phyloP scores from a whole-genome alignment of 2,888 invertebrate species.

The Stictocephala bisonia region DNA sequence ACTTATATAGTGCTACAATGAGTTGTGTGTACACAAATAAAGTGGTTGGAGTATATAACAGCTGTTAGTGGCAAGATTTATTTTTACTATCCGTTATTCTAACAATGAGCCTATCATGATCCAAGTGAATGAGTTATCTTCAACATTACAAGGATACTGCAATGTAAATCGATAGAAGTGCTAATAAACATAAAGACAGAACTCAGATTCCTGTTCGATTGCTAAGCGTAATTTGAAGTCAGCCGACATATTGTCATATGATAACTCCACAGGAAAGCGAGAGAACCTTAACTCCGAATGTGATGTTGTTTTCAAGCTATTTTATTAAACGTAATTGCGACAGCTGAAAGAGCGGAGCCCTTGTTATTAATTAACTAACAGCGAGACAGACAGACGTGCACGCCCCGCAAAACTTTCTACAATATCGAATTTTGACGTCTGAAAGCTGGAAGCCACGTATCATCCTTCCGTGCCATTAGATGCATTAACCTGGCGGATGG shows the following conservation, averaged over 20 bases:
- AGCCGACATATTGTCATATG: too few relatives aligned
- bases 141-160: too few relatives aligned
- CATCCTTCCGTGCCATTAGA: slow-evolving; percentile 14
- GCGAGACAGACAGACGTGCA: slow-evolving; percentile 32
- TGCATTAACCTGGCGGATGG: too few relatives aligned
- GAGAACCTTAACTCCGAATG: neutral
- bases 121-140: too few relatives aligned
- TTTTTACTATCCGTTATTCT: too few relatives aligned
- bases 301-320: slow-evolving; percentile 32
- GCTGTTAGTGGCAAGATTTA: too few relatives aligned
- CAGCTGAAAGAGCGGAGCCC: slow-evolving; percentile 36
- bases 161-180: too few relatives aligned
- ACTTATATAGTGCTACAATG: neutral
- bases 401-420: slow-evolving; percentile 20
- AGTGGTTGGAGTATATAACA: neutral
- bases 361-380: slow-evolving; percentile 39
- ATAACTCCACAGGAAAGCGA: neutral
- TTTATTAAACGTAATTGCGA: slow-evolving; percentile 39
- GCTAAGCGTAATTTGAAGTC: neutral
- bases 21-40: neutral
- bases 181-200: too few relatives aligned
- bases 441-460: neutral
- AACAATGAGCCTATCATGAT: too few relatives aligned
- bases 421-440: slow-evolving; percentile 37
- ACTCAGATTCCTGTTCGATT: neutral